Evolutionary conservation across 1,140 invertebrate species (phyloP), one percentile per base, ranked within the genome.

Genomic region (Solenopsis invicta): DNA sequence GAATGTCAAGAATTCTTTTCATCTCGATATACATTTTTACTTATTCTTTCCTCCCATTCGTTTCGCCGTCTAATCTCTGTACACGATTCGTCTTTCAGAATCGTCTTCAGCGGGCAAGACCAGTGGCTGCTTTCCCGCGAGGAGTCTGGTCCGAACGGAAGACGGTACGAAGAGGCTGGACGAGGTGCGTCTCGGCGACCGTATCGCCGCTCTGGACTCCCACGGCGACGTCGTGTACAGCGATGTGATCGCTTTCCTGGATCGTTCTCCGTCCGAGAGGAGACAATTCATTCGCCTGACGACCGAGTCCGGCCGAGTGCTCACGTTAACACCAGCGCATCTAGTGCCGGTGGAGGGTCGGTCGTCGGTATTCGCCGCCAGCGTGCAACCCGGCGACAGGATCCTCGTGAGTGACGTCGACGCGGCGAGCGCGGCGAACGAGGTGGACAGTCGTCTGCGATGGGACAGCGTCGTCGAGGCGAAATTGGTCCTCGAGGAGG

Each of bases 241-340:
- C 94, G 97, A 98, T 93, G 98, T 99, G n/a, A 96, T 99, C 71
- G 96, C 98, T 66, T 99, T 99, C 95, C 96, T 99, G 90, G 98
- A 99, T 93, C 96, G 97, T 82, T 96, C 98, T 90, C 95, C 96
- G 1, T 95, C 96, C 8, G 96, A 97, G 74, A 96, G 95, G 56
- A 95, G 97, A 45, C 96, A 97, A 85, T 99, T 98, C 93, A 95
- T 98, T 3, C 95, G 96, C 66, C 91, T 99, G 12, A 95, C 95
- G 21, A 98, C 98, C 0, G 96, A 96, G 48, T 96, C 97, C 0
- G 97, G 97, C 2, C 96, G 95, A 12, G 95, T 95, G 10, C 95
- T 99, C 13, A 97, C 97, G 0, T 96, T 99, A 10, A 99, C 99
- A 0, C 97, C 98, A 0, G 97, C 97, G 0, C 99, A 99, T 94